Base-by-base conservation (phyloP, 2,888 invertebrate genomes). In the Schrankia costaestrigalis region DNA sequence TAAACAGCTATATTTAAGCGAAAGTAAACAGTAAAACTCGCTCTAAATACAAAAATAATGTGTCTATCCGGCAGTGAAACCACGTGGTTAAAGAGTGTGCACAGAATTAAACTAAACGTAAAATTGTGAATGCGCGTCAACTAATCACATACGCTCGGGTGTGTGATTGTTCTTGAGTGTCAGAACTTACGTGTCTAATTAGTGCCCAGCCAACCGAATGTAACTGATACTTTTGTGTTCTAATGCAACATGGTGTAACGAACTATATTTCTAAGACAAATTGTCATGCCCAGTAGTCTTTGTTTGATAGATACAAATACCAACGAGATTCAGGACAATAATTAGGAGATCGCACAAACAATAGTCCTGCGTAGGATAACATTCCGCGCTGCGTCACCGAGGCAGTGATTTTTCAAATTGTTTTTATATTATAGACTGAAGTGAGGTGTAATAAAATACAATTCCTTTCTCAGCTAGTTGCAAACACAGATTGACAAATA, bases 51-150 rank as follows among this genome's bases (percentile, higher is more conserved):
- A 53, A 74, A 62, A 71, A 69, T 71, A 75, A 76, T 69, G 66
- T 65, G 59, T 69, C 69, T 75, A 74, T 76, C 63, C 67, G 70
- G 66, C 64, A 78, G 82, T 78, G 80, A 84, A 82, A 84, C 68
- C 65, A 61, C 57, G 63, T 59, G 51, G 23, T 23, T 60, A 50
- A 58, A 60, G 57, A 60, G 74, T 72, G 71, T 64, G 63, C 38
- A 47, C 56, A 56, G 74, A 68, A 77, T 63, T 56, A 66, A 73
- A 73, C 25, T 28, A 43, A 46, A 44, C 40, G 32, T 42, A 43
- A 45, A 24, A 54, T 49, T 38, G 50, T 46, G 49, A 39, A 34
- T 39, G 38, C 13, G 33, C 33, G 13, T 34, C 22, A 30, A 32
- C 32, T 57, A 35, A 54, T 29, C 29, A 48, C 56, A 63, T 62